These are phyloP conservation scores for Hydriomena furcata DNA, from an alignment of 2,888 invertebrate species.

Conservation along the genomic window DNA sequence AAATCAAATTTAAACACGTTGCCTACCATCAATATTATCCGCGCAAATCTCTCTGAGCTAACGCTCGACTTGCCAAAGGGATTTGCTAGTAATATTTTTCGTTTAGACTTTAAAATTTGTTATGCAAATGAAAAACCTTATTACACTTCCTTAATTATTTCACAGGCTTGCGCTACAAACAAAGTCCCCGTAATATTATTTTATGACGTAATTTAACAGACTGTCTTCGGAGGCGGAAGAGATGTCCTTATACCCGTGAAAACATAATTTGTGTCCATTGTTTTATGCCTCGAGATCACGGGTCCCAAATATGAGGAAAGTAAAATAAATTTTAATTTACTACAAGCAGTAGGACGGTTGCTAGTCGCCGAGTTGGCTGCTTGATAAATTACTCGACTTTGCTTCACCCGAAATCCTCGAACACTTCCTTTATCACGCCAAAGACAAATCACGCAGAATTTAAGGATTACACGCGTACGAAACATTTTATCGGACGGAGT, in stretches of 20 bases:
- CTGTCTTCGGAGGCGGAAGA: slow-evolving; percentile 58
- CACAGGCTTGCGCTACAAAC: slow-evolving; percentile 61
- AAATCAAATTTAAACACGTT: slow-evolving; percentile 22
- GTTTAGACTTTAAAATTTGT: slow-evolving; percentile 61
- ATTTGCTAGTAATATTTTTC: slow-evolving; percentile 63
- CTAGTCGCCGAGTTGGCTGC: slow-evolving; percentile 33
- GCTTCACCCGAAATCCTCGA: slow-evolving; percentile 46
- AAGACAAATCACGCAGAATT: slow-evolving; percentile 72
- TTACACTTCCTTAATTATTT: slow-evolving; percentile 77
- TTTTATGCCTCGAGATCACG: slow-evolving; percentile 43
- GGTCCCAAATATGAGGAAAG: slow-evolving; percentile 36
- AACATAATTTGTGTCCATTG: slow-evolving; percentile 48
- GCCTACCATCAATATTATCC: slow-evolving; percentile 31
- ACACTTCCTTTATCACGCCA: slow-evolving; percentile 56
- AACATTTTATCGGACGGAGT: slow-evolving; percentile 70
- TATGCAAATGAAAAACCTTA: slow-evolving; percentile 74
- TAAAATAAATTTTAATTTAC: slow-evolving; percentile 41
- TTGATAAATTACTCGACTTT: slow-evolving; percentile 45
- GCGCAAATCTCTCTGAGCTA: slow-evolving; percentile 37
- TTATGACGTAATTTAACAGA: slow-evolving; percentile 71
- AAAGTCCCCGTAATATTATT: slow-evolving; percentile 64
- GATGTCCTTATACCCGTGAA: slow-evolving; percentile 47
- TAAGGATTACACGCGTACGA: slow-evolving; percentile 69
- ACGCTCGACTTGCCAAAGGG: slow-evolving; percentile 61
- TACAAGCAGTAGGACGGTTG: slow-evolving; percentile 19